Evolutionary conservation across 2,113 vertebrate species (phyloP), one percentile per base, ranked within the genome.

Genomic region (Sphaerodactylus townsendi): DNA sequence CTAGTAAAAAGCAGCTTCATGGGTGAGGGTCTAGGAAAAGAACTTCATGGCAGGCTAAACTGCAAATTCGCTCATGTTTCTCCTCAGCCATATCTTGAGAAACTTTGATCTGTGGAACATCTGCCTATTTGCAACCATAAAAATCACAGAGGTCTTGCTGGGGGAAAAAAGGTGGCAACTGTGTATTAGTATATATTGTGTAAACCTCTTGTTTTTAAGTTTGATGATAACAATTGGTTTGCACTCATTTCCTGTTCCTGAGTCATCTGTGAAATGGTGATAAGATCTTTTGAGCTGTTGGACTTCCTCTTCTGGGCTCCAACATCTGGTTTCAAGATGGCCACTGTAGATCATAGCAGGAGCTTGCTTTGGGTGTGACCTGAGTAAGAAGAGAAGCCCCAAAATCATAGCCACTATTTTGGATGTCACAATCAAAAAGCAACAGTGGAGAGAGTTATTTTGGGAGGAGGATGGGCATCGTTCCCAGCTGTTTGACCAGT

Each of bases 271-370:
- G 94, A 88, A 90, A 75, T 90, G 86, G 83, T 95, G 96, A 97
- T 97, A 97, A 94, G 91, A 96, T 97, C 96, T 96, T 92, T 87
- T 4, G 78, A 91, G 82, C 93, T 91, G 90, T 87, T 95, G 94
- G 94, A 95, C 96, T 97, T 96, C 96, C 96, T 96, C 93, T 94
- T 94, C 90, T 94, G 92, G 93, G 89, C 95, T 94, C 85, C 87
- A 88, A 87, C 91, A 91, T 95, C 93, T 92, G 93, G 92, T 94
- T 93, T 92, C 88, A 92, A 92, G 93, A 94, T 94, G 94, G 86
- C 87, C 89, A 82, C 84, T 77, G 78, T 74, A 85, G 77, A 79
- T 94, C 93, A 92, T 91, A 83, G 94, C 69, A n/a, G 10, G 46
- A 76, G 81, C 46, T 15, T 44, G 25, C 28, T 37, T 53, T 77